phyloP scores from a whole-genome alignment of 2,113 vertebrate species.

The Ciconia boyciana region DNA sequence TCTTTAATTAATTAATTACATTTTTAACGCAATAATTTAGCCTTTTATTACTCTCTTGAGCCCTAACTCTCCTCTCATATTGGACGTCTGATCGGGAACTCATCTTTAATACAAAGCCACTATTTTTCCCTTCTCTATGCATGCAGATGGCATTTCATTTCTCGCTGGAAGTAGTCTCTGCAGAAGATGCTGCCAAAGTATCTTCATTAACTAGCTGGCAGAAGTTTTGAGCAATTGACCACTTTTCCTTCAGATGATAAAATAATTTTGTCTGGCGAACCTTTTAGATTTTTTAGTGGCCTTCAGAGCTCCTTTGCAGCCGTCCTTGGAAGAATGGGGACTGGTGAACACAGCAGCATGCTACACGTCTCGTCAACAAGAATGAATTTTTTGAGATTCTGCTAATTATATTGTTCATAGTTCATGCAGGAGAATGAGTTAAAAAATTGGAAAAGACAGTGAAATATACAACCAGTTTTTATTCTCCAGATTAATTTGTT shows the following conservation, averaged over 20 bases:
- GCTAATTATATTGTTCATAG: background rate
- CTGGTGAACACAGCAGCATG: rapidly evolving
- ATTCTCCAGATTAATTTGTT: background rate
- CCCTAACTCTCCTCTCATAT: background rate
- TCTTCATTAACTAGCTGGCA: background rate
- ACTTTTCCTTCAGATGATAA: background rate
- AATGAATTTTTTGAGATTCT: background rate
- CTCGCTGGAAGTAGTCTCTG: background rate
- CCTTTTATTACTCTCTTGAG: background rate
- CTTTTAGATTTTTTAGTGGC: background rate
- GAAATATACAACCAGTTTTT: background rate
- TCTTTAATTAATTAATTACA: background rate
- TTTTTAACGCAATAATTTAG: background rate
- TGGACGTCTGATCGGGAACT: background rate
- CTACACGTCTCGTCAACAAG: background rate
- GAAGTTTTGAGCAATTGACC: background rate
- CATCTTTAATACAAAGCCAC: background rate
- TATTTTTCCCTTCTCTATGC: background rate
- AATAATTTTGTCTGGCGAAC: background rate
- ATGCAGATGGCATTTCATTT: background rate
- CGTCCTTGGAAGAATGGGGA: background rate
- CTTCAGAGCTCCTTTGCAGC: background rate
- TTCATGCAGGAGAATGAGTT: background rate
- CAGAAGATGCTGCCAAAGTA: background rate
- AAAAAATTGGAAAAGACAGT: background rate